Evolutionary conservation across 2,113 vertebrate species (phyloP), one percentile per base, ranked within the genome.

Genomic region (Pluvianellus socialis): DNA sequence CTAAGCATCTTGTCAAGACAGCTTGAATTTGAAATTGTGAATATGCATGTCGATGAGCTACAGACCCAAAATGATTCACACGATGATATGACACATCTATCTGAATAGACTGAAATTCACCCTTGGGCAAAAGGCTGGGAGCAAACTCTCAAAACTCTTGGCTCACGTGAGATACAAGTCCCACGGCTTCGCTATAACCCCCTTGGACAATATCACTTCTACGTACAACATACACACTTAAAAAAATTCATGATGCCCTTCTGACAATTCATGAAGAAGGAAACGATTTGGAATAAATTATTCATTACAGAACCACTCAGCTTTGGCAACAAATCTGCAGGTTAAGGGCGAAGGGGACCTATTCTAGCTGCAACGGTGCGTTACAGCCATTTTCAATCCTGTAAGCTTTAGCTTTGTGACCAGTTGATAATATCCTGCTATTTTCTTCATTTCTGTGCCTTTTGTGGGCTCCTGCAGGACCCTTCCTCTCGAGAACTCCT

Each of bases 1-100:
- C 95, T 93, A 89, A 96, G 92, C 90, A 95, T 96, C 92, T 92
- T 96, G 89, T 95, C 88, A 96, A 94, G 95, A 95, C 95, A 97
- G 94, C 91, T 95, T 97, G 96, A 91, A 87, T 94, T 94, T 87
- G 80, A 96, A 92, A 91, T 67, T 86, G 88, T 93, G 95, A 96
- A 94, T 95, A 88, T 94, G 86, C 88, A 94, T 79, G 96, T 79
- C 70, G 83, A 79, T 91, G 79, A 94, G 86, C 72, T 92, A 58
- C 79, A 92, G 88, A 68, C 82, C 90, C 86, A 44, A 56, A 96
- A 93, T 33, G 68, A 90, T 88, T 92, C 82, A 65, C 23, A 33
- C 13, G 17, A 30, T 84, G 83, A 58, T 79, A 47, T 3, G 70
- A 49, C 35, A 35, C 4, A 45, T 58, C 80, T 35, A 3, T 86